A percentile compares a stretch with the other conserved stretches of the same genome.
These are phyloP conservation scores for Pharmacophagus antenor DNA, from an alignment of 2,888 invertebrate species.

Conservation along the genomic window DNA sequence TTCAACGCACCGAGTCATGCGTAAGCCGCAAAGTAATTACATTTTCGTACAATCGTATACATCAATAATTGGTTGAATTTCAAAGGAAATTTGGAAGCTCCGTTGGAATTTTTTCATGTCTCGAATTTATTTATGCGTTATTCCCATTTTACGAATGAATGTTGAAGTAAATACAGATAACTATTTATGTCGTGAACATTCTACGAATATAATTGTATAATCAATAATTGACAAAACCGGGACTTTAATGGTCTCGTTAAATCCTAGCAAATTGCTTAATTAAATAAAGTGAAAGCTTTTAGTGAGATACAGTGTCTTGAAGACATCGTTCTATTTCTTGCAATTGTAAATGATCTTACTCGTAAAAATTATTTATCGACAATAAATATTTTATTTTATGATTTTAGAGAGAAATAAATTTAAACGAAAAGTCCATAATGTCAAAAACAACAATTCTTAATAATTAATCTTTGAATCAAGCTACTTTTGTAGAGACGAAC, in stretches of 20 bases:
- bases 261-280: slow-evolving; percentile 13
- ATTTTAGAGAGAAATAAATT: too few species aligned
- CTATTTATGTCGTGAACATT: slow-evolving; percentile 16
- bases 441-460: too few species aligned
- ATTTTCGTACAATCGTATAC: slow-evolving; percentile 18
- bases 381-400: neutral
- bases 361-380: too few species aligned
- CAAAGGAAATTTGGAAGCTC: slow-evolving; percentile 23
- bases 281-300: slow-evolving; percentile 16
- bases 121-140: neutral
- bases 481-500: too few species aligned
- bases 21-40: slow-evolving; percentile 26
- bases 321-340: too few species aligned
- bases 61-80: slow-evolving; percentile 25
- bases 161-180: slow-evolving; percentile 8
- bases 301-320: slow-evolving; percentile 8
- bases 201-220: slow-evolving; percentile 20
- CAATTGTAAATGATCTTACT: too few species aligned
- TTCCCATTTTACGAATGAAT: neutral
- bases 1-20: slow-evolving; percentile 20
- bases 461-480: too few species aligned
- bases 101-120: slow-evolving; percentile 13
- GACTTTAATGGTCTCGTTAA: slow-evolving; percentile 8
- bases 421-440: too few species aligned
- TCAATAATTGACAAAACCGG: slow-evolving; percentile 13